Evolutionary conservation across 2,797 vertebrate species (phyloP).

Genomic region (Notolepis coatsorum): DNA sequence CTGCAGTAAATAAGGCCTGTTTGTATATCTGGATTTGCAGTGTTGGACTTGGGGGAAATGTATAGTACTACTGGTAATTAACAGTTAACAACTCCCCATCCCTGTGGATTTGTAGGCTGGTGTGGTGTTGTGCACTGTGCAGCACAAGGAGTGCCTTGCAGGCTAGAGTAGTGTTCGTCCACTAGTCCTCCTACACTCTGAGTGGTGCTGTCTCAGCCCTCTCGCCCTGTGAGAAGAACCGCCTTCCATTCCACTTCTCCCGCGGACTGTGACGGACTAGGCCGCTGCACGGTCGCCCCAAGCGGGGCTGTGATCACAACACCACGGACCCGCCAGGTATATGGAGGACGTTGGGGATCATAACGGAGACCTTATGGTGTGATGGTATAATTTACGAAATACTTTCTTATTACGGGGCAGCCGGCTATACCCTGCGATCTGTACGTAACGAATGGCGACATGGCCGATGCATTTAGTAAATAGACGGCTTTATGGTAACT

Average conservation of each 20-base stretch:
- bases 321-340: conserved; percentile 50
- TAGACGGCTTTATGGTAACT: not conserved
- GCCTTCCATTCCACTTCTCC: conserved; percentile 60
- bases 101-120: too few species aligned
- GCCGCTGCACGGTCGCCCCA: conserved; percentile 53
- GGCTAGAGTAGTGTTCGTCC: not conserved
- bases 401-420: too few species aligned
- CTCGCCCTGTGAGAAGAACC: conserved; percentile 25
- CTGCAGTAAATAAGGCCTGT: too few species aligned
- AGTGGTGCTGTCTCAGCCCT: conserved; percentile 78
- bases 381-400: conserved; percentile 18
- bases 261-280: conserved; percentile 48
- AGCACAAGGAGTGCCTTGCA: not conserved
- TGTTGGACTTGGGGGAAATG: too few species aligned
- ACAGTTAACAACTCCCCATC: too few species aligned
- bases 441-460: too few species aligned
- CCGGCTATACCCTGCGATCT: too few species aligned
- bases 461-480: not conserved
- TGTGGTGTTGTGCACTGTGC: not conserved
- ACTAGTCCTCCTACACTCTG: conserved; percentile 81
- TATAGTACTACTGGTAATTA: too few species aligned
- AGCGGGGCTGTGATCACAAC: conserved; percentile 47
- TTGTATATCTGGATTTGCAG: too few species aligned
- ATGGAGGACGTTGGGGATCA: not conserved
- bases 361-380: not conserved